Conservation (phyloP, 2,888 invertebrate genomes). For the Ecliptopera silaceata region DNA sequence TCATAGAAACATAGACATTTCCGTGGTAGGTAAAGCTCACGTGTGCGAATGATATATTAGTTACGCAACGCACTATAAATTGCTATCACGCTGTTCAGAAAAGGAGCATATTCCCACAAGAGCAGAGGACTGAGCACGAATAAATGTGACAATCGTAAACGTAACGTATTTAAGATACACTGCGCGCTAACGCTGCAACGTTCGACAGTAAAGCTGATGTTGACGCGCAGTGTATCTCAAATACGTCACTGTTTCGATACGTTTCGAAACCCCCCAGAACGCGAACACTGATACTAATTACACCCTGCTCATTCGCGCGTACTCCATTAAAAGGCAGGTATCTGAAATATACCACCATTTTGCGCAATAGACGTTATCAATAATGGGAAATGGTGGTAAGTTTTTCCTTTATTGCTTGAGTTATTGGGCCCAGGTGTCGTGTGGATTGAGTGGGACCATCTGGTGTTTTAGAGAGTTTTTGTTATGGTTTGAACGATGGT, state of each 20-base stretch:
- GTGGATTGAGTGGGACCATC: conserved; percentile 25
- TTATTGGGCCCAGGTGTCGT: conserved; percentile 46
- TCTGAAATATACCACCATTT: conserved; percentile 28
- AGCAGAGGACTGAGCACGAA: no score
- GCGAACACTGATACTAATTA: conserved; percentile 30
- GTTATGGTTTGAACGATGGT: conserved; percentile 4
- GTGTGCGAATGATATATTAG: neutral
- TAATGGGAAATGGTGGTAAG: conserved; percentile 45
- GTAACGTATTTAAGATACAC: no score
- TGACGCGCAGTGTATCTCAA: no score
- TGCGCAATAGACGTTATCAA: conserved; percentile 50
- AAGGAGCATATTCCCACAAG: neutral
- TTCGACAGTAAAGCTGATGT: no score
- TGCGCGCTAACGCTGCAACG: no score
- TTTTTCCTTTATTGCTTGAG: conserved; percentile 51
- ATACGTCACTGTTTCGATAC: no score
- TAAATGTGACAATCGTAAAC: no score
- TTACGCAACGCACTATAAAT: neutral
- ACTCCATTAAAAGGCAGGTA: conserved; percentile 34
- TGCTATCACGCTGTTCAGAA: neutral
- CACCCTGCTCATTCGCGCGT: conserved; percentile 39
- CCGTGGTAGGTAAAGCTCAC: neutral
- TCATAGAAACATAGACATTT: no score
- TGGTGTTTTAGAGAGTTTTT: conserved; percentile 13
- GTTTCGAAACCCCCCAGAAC: no score